These are phyloP conservation scores for Apodemus sylvaticus DNA, from an alignment of 2,113 vertebrate species.

Conservation along the genomic window DNA sequence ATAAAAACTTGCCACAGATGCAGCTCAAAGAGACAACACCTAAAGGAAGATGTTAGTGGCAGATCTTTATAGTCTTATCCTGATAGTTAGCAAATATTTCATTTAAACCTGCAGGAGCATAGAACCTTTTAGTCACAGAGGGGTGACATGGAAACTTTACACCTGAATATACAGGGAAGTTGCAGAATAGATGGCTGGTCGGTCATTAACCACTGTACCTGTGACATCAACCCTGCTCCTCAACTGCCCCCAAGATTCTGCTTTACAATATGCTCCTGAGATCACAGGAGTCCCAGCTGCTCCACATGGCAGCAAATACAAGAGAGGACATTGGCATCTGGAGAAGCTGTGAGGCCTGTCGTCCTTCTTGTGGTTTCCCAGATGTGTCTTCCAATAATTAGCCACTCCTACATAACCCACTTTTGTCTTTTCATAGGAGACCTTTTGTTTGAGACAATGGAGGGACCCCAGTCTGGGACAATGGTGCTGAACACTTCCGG, in stretches of 20 bases:
- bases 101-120: neutral
- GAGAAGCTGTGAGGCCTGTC: neutral
- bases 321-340: neutral
- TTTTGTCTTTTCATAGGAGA: conserved; percentile 38
- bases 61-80: neutral
- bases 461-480: conserved; percentile 50
- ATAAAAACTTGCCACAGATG: neutral
- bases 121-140: no score
- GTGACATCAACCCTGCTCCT: neutral
- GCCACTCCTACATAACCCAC: neutral
- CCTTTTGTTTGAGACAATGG: conserved; percentile 70
- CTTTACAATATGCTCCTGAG: neutral
- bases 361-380: neutral
- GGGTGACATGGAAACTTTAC: neutral
- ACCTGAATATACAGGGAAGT: neutral
- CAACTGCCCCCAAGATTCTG: neutral
- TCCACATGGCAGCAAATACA: neutral
- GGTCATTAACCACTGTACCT: neutral
- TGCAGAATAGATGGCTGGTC: neutral
- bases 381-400: conserved; percentile 8
- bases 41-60: neutral
- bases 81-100: neutral
- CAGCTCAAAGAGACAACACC: neutral
- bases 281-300: neutral
- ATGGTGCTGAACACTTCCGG: conserved; percentile 42